These are phyloP conservation scores for Brienomyrus longianalis DNA, from an alignment of 2,113 vertebrate species.

Conservation along the genomic window DNA sequence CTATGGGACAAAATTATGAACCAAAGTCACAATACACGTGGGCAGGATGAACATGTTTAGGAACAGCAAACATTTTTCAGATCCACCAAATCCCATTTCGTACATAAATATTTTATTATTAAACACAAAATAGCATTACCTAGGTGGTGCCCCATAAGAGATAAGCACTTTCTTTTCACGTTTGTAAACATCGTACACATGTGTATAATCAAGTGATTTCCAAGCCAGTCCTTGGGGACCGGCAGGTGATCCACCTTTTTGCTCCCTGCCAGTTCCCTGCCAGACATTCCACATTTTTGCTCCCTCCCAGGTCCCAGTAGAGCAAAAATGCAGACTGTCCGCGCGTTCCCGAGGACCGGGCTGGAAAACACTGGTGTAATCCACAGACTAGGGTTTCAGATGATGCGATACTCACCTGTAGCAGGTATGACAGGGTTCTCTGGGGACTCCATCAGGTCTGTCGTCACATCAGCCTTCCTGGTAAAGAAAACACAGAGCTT, in stretches of 20 bases:
- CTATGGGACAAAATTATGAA: not conserved
- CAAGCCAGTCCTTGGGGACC: not conserved
- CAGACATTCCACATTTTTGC: not conserved
- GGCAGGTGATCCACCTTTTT: not conserved
- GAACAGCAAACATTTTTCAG: not conserved
- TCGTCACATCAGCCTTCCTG: constrained; percentile 15
- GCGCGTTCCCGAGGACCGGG: not conserved
- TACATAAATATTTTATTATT: not conserved
- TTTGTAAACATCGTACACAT: not conserved
- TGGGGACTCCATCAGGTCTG: constrained; percentile 18
- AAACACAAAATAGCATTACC: not conserved
- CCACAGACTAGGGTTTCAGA: not conserved
- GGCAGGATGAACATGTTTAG: not conserved
- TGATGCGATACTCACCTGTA: not conserved
- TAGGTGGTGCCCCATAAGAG: not conserved
- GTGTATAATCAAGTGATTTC: not conserved
- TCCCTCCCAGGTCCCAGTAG: not conserved
- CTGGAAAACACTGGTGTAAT: not conserved
- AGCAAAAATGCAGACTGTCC: not conserved
- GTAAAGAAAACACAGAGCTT: not conserved
- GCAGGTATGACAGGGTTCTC: not conserved
- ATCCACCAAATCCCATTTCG: not conserved
- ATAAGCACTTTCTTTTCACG: not conserved
- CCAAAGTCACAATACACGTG: not conserved
- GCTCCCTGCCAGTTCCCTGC: not conserved